Evolutionary conservation across 1,140 invertebrate species (phyloP).

Genomic region (Lordiphosa mommai): DNA sequence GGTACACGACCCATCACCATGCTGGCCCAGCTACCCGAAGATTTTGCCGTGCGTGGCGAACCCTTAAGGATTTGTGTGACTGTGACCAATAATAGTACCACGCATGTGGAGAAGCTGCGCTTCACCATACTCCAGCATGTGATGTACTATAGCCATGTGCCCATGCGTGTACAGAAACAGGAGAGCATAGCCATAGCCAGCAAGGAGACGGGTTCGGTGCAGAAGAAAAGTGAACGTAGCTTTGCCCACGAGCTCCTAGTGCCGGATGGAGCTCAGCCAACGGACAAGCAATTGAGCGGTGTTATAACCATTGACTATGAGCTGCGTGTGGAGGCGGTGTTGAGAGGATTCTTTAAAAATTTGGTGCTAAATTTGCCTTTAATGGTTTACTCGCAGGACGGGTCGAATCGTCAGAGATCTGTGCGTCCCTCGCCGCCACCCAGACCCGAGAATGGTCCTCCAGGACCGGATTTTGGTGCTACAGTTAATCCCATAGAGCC

Average conservation of each 20-base stretch:
- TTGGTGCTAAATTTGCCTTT: constrained; percentile 69
- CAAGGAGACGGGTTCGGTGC: constrained; percentile 74
- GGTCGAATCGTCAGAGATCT: constrained; percentile 20
- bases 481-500: constrained; percentile 62
- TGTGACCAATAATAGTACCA: constrained; percentile 71
- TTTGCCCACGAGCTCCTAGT: constrained; percentile 73
- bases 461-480: constrained; percentile 34
- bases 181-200: constrained; percentile 62
- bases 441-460: constrained; percentile 51
- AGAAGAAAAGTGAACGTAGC: constrained; percentile 73
- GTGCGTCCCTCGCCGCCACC: constrained; percentile 49
- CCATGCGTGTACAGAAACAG: constrained; percentile 61
- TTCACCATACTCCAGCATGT: constrained; percentile 67
- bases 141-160: constrained; percentile 68
- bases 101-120: constrained; percentile 74
- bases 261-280: constrained; percentile 62
- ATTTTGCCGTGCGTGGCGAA: constrained; percentile 66
- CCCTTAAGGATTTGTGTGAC: constrained; percentile 72
- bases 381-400: constrained; percentile 65
- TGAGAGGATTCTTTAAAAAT: constrained; percentile 77
- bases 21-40: constrained; percentile 61
- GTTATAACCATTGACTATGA: constrained; percentile 74
- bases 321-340: constrained; percentile 69
- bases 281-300: constrained; percentile 58
- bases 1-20: constrained; percentile 72